Percentiles rank a stretch among this genome's conserved stretches.
phyloP scores from a whole-genome alignment of 2,888 invertebrate genomes.

The Idaea straminata region DNA sequence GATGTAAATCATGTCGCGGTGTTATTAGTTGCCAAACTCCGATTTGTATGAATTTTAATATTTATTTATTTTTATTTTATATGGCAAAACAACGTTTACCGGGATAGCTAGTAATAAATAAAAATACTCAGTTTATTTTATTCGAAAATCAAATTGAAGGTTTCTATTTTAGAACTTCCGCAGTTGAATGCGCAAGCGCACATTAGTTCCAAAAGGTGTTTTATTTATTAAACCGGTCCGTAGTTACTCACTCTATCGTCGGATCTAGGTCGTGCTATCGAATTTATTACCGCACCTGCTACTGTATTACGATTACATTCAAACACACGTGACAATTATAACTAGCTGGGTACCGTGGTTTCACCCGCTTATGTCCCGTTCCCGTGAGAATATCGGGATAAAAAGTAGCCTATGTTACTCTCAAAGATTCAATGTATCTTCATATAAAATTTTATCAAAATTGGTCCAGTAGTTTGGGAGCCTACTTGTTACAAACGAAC shows the following conservation, averaged over 20 bases:
- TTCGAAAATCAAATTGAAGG: neutral
- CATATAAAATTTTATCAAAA: too few relatives aligned
- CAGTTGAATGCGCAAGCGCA: neutral
- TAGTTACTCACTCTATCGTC: conserved; percentile 25
- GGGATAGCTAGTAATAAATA: too few relatives aligned
- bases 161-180: neutral
- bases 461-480: too few relatives aligned
- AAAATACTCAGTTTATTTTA: neutral
- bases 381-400: neutral
- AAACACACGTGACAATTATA: neutral
- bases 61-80: too few relatives aligned
- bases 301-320: conserved; percentile 19
- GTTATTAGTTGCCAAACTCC: too few relatives aligned
- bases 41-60: too few relatives aligned
- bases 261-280: conserved; percentile 54
- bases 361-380: neutral
- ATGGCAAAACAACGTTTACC: too few relatives aligned
- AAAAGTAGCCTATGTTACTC: too few relatives aligned
- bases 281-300: conserved; percentile 40
- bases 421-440: too few relatives aligned
- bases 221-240: neutral
- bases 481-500: too few relatives aligned
- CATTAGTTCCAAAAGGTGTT: neutral
- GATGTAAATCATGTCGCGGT: too few relatives aligned
- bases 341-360: neutral